Conservation (phyloP, 2,797 vertebrate genomes). For the Bucorvus abyssinicus region DNA sequence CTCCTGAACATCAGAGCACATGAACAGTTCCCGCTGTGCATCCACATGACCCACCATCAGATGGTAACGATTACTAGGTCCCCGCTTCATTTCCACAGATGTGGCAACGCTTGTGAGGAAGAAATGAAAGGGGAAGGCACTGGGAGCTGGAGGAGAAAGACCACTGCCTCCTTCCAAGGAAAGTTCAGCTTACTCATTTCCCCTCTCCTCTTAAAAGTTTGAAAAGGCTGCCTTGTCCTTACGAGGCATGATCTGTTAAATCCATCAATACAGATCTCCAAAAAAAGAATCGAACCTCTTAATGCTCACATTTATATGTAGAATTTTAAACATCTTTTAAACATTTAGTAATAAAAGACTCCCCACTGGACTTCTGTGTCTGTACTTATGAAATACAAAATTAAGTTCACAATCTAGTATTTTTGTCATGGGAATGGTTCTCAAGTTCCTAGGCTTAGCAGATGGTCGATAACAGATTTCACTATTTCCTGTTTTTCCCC, state of each 20-base stretch:
- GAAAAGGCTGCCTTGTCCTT: neutral
- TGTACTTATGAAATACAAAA: constrained; percentile 42
- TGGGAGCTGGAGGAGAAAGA: neutral
- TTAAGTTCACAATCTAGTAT: constrained; percentile 54
- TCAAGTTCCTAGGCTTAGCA: constrained; percentile 60
- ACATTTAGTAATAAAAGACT: neutral
- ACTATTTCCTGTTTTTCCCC: constrained; percentile 69
- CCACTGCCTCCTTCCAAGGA: neutral
- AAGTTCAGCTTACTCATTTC: neutral
- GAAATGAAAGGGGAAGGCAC: neutral
- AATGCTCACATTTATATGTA: neutral
- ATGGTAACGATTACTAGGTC: neutral
- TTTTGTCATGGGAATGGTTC: constrained; percentile 60
- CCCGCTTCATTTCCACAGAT: neutral
- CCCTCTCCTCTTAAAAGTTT: neutral
- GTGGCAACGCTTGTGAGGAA: accelerated
- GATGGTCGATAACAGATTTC: constrained; percentile 69
- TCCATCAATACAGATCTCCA: neutral
- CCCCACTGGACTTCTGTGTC: neutral
- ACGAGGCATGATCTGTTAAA: neutral
- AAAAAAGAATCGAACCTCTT: neutral
- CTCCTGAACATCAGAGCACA: neutral
- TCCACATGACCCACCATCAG: neutral
- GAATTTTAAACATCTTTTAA: neutral
- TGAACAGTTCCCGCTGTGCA: neutral